Conservation (phyloP, 1,140 invertebrate genomes). For the Solen grandis region DNA sequence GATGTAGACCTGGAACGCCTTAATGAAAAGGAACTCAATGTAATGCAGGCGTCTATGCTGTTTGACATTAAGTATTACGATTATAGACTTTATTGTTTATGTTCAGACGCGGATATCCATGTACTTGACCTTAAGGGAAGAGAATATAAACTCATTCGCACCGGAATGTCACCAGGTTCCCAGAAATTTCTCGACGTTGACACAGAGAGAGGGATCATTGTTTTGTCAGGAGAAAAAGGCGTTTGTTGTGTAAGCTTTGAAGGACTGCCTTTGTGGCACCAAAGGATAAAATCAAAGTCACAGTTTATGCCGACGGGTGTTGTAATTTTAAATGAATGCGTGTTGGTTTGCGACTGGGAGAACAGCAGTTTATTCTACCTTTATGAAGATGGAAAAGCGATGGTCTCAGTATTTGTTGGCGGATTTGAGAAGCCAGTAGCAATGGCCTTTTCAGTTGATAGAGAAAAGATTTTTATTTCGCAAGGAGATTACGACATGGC, state of each 20-base stretch:
- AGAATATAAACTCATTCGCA: conserved; percentile 32
- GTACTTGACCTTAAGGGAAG: conserved; percentile 39
- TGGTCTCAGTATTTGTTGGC: conserved; percentile 11
- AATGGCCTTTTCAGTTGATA: background rate
- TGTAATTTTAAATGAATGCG: background rate
- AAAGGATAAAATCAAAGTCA: conserved; percentile 16
- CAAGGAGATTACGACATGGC: conserved; percentile 46
- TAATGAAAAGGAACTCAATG: conserved; percentile 36
- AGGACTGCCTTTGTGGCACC: conserved; percentile 32
- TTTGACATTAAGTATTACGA: conserved; percentile 47
- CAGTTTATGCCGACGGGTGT: conserved; percentile 25
- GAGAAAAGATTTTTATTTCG: background rate
- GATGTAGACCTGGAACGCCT: conserved; percentile 12
- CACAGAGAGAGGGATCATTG: conserved; percentile 1
- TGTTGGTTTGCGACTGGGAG: conserved; percentile 46
- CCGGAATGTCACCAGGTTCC: conserved; percentile 4
- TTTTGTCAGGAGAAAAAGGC: conserved; percentile 32
- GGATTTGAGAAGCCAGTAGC: conserved; percentile 34
- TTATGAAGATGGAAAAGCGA: conserved; percentile 29
- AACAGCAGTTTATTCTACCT: conserved; percentile 29
- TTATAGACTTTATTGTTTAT: conserved; percentile 40
- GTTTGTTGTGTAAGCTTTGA: conserved; percentile 26
- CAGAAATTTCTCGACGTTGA: conserved; percentile 32
- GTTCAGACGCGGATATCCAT: conserved; percentile 37
- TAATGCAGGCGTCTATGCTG: conserved; percentile 30